These are phyloP conservation scores for Phalacrocorax aristotelis DNA, from an alignment of 2,113 vertebrate genomes.

Conservation along the genomic window DNA sequence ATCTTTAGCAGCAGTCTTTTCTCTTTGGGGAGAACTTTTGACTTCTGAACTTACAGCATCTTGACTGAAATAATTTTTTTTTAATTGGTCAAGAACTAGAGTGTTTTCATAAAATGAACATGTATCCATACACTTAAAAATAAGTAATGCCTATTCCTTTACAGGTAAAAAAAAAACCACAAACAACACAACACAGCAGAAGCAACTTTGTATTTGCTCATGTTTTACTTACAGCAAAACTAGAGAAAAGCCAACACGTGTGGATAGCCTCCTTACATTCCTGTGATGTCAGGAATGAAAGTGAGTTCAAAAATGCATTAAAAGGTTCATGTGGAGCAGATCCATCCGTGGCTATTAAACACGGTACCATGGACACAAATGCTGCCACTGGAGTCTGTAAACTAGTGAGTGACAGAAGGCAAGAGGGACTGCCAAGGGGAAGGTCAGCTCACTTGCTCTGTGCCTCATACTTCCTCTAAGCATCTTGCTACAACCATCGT, in stretches of 20 bases:
- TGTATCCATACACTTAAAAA: not conserved
- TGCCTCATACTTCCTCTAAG: not conserved
- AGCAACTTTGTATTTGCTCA: not conserved
- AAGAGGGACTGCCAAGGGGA: not conserved
- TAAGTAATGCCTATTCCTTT: not conserved
- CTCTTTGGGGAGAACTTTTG: not conserved
- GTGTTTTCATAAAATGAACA: not conserved
- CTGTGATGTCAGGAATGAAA: not conserved
- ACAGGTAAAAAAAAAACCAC: not conserved
- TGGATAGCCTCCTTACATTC: fast-evolving
- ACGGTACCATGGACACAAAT: not conserved
- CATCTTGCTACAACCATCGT: not conserved
- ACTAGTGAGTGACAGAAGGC: not conserved
- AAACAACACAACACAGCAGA: not conserved
- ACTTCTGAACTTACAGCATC: not conserved
- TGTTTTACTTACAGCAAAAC: not conserved
- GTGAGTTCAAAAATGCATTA: not conserved
- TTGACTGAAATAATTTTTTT: not conserved
- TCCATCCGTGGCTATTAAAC: not conserved
- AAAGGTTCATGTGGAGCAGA: not conserved
- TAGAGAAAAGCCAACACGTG: fast-evolving
- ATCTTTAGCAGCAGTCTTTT: not conserved
- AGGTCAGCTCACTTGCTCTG: not conserved
- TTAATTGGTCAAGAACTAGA: not conserved
- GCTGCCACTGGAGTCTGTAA: not conserved